phyloP scores from a whole-genome alignment of 1,140 invertebrate species.

The Centruroides vittatus region DNA sequence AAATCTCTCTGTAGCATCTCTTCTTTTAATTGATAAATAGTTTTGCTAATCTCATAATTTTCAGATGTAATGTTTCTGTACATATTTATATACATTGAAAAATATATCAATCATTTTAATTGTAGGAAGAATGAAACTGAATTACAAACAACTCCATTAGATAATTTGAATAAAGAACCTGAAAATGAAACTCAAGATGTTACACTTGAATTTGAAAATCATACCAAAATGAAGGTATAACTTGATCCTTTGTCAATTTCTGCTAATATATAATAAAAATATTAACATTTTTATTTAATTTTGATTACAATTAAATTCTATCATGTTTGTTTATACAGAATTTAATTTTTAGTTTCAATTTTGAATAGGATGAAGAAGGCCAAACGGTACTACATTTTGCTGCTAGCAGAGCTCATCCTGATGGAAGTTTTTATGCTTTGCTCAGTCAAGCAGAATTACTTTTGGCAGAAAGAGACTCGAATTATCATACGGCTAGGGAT shows the following conservation, averaged over 20 bases:
- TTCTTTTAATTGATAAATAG: no score
- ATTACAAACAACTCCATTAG: neutral
- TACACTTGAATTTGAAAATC: constrained; percentile 8
- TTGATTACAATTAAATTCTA: neutral
- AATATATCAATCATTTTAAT: no score
- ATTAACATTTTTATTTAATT: no score
- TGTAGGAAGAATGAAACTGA: no score
- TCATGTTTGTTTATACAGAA: neutral
- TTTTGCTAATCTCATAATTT: no score
- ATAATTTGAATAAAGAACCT: constrained; percentile 14
- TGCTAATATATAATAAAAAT: no score
- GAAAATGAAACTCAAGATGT: constrained; percentile 14
- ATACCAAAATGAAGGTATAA: constrained; percentile 14
- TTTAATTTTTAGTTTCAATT: neutral
- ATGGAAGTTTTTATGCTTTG: constrained; percentile 56
- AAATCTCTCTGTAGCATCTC: no score
- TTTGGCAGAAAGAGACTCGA: constrained; percentile 51
- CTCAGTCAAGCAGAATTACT: constrained; percentile 61
- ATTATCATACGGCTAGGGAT: constrained; percentile 72
- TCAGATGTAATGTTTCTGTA: no score
- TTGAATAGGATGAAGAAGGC: constrained; percentile 59
- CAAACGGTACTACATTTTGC: constrained; percentile 81
- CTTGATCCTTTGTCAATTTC: no score
- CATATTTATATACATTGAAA: no score
- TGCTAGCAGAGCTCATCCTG: constrained; percentile 54